Conservation (phyloP, 2,888 invertebrate genomes). For the Cremastinae sp. region DNA sequence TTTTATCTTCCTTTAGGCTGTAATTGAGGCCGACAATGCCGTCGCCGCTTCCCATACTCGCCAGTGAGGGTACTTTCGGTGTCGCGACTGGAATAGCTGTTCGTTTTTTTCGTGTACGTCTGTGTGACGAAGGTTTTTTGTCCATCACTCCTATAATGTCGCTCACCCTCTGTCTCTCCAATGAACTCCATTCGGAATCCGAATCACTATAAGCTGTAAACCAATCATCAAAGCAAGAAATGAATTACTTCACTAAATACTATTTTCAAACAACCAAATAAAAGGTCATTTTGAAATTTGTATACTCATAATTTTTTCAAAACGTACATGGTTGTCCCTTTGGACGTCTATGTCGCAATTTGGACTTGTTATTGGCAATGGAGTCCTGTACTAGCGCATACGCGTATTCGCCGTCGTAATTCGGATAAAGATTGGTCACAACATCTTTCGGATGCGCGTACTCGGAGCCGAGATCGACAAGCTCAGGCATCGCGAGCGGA, state of each 20-base stretch:
- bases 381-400: conserved; percentile 87
- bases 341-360: conserved; percentile 84
- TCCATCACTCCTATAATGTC: conserved; percentile 85
- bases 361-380: conserved; percentile 83
- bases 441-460: conserved; percentile 87
- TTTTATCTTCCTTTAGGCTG: conserved; percentile 78
- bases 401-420: conserved; percentile 84
- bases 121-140: conserved; percentile 86
- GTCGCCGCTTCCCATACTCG: conserved; percentile 79
- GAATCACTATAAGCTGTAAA: conserved; percentile 91
- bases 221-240: no score
- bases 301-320: conserved; percentile 45
- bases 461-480: conserved; percentile 88
- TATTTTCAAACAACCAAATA: no score
- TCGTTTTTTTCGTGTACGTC: conserved; percentile 87
- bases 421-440: conserved; percentile 81
- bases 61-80: conserved; percentile 89
- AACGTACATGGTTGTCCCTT: conserved; percentile 84
- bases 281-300: no score
- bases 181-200: conserved; percentile 92
- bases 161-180: conserved; percentile 83
- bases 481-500: conserved; percentile 89
- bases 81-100: conserved; percentile 93
- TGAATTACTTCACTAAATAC: no score
- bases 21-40: conserved; percentile 77